Conservation (phyloP, 2,113 vertebrate species). For the Ailuropoda melanoleuca region DNA sequence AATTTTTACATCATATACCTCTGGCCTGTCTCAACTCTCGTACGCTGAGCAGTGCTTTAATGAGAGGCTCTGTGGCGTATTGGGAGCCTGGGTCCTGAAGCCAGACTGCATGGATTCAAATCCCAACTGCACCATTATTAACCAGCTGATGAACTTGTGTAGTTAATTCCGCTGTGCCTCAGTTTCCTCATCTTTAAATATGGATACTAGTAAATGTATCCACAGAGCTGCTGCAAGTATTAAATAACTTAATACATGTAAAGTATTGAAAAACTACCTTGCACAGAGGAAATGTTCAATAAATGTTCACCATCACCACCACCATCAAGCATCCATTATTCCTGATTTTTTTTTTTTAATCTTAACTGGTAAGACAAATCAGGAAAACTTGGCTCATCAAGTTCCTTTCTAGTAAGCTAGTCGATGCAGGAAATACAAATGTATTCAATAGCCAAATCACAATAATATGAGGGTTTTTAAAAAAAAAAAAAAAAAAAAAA, state of each 20-base stretch:
- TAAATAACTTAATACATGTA: background rate
- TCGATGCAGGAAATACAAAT: background rate
- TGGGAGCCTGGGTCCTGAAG: background rate
- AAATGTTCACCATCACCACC: background rate
- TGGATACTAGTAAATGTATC: background rate
- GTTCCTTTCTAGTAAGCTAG: background rate
- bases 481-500: background rate
- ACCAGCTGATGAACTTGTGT: background rate
- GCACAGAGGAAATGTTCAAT: background rate
- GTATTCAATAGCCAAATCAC: background rate
- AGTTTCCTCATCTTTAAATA: background rate
- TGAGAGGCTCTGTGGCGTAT: background rate
- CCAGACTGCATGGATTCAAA: background rate
- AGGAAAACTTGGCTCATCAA: background rate
- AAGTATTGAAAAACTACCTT: background rate
- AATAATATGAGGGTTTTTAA: background rate
- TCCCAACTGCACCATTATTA: background rate
- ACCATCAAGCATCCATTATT: background rate
- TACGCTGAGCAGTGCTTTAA: background rate
- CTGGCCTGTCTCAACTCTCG: background rate
- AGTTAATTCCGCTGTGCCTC: conserved; percentile 1
- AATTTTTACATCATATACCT: background rate
- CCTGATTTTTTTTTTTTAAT: background rate
- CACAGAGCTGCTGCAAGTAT: background rate
- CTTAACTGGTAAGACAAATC: background rate